These are phyloP conservation scores for Hemithea aestivaria DNA, from an alignment of 2,888 invertebrate species.

Conservation along the genomic window DNA sequence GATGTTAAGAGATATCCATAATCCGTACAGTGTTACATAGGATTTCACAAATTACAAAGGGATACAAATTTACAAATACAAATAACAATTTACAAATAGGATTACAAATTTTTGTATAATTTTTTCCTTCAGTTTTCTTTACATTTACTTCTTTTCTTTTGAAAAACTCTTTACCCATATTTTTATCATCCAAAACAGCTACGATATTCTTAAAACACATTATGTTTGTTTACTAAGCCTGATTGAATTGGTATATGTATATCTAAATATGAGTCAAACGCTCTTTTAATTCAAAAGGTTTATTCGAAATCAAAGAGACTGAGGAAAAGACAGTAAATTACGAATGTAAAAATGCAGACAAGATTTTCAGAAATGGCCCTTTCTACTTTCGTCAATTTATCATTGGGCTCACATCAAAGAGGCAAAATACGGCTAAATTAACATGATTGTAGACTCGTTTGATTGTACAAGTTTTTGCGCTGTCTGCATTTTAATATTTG, in stretches of 20 bases:
- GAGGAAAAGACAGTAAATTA: conserved; percentile 23
- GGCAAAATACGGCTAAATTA: conserved; percentile 27
- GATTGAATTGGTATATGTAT: too few species aligned
- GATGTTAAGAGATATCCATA: too few species aligned
- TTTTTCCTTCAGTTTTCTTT: too few species aligned
- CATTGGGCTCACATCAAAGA: conserved; percentile 30
- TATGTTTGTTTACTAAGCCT: too few species aligned
- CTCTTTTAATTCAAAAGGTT: conserved; percentile 23
- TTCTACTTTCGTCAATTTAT: conserved; percentile 28
- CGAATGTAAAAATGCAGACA: conserved; percentile 25
- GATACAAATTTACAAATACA: too few species aligned
- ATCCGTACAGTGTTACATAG: too few species aligned
- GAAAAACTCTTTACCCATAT: too few species aligned
- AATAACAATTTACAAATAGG: too few species aligned
- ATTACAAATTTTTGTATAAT: too few species aligned
- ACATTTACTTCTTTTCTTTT: too few species aligned
- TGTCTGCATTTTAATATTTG: conserved; percentile 2
- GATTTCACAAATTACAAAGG: too few species aligned
- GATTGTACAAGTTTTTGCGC: conserved; percentile 9
- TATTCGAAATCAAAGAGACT: conserved; percentile 27
- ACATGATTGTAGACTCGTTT: conserved; percentile 26
- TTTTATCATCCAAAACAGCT: conserved; percentile 6
- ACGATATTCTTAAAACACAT: too few species aligned
- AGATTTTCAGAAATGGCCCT: conserved; percentile 24
- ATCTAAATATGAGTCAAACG: conserved; percentile 10